Base-by-base conservation (phyloP, 1,140 invertebrate species). In the Habropoda laboriosa region DNA sequence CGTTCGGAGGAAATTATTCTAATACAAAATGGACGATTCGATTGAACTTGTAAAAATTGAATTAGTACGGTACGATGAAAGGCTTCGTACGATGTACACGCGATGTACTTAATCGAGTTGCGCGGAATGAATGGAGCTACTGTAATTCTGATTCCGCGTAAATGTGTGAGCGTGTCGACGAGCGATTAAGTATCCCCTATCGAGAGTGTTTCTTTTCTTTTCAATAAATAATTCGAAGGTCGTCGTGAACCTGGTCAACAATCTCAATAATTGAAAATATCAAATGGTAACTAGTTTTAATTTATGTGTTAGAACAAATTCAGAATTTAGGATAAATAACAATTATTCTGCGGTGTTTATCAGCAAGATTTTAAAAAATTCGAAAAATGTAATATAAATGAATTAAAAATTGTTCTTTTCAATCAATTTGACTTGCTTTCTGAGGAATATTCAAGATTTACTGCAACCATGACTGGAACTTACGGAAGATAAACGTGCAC, bases 61-160 rank as follows among this genome's bases (percentile, higher is more conserved):
- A 66, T 86, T 64, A 67, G 68, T 82, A 75, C 40, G 57, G 30
- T 53, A 51, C 81, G 47, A 24, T 61, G 61, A 70, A 82, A 45
- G 42, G 38, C 60, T 55, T 72, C 21, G 71, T 47, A 66, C 18
- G 30, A 51, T 66, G 71, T 63, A 27, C 55, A 51, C 64, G 58
- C 61, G 77, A 81, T 63, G 47, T n/a, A n/a, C 68, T 88, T 83
- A 83, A 88, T 87, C 82, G 86, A 78, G 78, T 83, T 79, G 81
- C 86, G 57, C 42, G 58, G 72, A 82, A 88, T 88, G 87, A 88
- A 88, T 88, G 86, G 79, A 82, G 64, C 79, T 85, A 88, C 87
- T 88, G 87, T 88, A 63, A 80, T 85, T 79, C 78, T 60, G 71
- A 74, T 71, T 57, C 61, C 68, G 27, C 32, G 45, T 53, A 61